Base-by-base conservation (phyloP, 2,113 vertebrate genomes). In the Harpagus bidentatus region DNA sequence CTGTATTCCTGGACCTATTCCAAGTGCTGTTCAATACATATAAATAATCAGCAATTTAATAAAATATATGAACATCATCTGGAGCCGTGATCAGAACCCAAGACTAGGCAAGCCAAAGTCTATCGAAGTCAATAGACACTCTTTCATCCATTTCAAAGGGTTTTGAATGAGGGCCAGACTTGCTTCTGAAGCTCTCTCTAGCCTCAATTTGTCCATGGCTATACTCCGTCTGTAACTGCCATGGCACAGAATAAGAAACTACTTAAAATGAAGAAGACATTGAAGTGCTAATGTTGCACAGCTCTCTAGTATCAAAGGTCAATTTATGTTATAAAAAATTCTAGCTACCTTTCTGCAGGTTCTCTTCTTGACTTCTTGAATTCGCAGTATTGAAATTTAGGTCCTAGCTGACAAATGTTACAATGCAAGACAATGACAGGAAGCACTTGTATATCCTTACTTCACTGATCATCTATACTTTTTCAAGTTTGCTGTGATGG, bases 301-400 rank as follows among this genome's bases (percentile, higher is more conserved):
- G 28, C 77, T 93, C 74, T 82, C 56, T 72, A 71, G 28, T 84
- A 94, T 74, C 36, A 81, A 92, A 95, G 61, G 47, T 88, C 76
- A 91, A 78, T 86, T 86, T 97, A 81, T 78, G 40, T 80, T 43
- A 70, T 70, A 93, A 95, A 81, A 92, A 55, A 71, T 26, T 63
- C 36, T 55, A 61, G 34, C 36, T 78, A 50, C 16, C 11, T 88
- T 82, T 90, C 62, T 91, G 34, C 13, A 91, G 61, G 34, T 55
- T 78, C 21, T 93, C 50, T 76, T 94, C 59, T 42, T 86, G 65
- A 67, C 28, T 50, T 89, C 26, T 71, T 90, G 42, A 45, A 81
- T 93, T 66, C 34, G 8, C 14, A 21, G 11, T 47, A 56, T 65
- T 82, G 82, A 85, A 91, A 81, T 88, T 73, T 74, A 88, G 74